Evolutionary conservation across 2,113 vertebrate genomes (phyloP), one percentile per base, ranked within the genome.

Genomic region (Chinchilla lanigera): DNA sequence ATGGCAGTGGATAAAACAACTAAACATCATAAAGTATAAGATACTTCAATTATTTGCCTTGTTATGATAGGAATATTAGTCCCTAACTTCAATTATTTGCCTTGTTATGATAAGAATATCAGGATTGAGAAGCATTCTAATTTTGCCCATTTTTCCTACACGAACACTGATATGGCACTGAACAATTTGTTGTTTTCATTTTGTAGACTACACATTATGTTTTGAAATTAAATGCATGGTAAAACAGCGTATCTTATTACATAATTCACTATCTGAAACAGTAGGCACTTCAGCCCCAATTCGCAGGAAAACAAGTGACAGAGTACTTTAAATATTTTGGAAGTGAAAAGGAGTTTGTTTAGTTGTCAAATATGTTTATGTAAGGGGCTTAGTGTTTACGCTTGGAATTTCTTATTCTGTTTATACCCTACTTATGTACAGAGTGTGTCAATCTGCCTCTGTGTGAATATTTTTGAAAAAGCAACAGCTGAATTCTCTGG

Each of bases 181-280:
- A 86, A 16, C 1, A 35, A 4, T 54, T 69, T 90, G 77, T 52
- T 91, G 1, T 52, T 81, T 69, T 96, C 17, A 69, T 83, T 5
- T 86, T 86, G 1, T 52, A 75, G 17, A n/a, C 44, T 52, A 71
- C 10, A 73, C 20, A 67, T 87, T 83, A 56, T 33, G 5, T 63
- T 90, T 89, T 86, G 38, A 85, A 94, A 84, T 75, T 89, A 87
- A 95, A 71, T 83, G 60, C 16, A 69, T 61, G n/a, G 44, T 56
- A 67, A 88, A 88, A 33, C 56, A 92, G 22, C 26, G 3, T 81
- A 54, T 75, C 14, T 90, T 86, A 17, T 60, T 75, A 61, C 17
- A 90, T 65, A 90, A 61, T 38, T 73, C 86, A 56, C 84, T 94
- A 67, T 10, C 41, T 77, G 24, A 58, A 69, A 63, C 85, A 65